A percentile compares a stretch with the other conserved stretches of the same genome.
phyloP scores from a whole-genome alignment of 2,797 vertebrate genomes.

The Tarsius wallacei region DNA sequence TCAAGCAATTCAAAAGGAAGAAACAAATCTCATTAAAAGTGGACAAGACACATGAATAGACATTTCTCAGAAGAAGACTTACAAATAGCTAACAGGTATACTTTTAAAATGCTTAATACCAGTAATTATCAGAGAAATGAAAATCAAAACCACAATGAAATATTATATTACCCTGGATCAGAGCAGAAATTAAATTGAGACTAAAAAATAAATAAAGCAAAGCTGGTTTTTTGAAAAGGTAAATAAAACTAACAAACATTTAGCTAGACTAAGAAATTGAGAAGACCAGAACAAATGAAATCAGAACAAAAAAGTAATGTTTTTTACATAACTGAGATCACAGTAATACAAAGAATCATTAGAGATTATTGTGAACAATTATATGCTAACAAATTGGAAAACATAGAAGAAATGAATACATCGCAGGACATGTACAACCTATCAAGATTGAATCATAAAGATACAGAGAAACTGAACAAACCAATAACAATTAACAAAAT shows the following conservation, averaged over 20 bases:
- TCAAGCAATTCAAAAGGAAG: not conserved
- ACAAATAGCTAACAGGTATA: not conserved
- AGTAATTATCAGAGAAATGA: not conserved
- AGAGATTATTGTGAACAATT: not conserved
- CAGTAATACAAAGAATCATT: not conserved
- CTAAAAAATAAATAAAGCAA: not conserved
- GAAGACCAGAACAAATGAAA: not conserved
- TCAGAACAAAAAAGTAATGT: not conserved
- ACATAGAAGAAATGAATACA: not conserved
- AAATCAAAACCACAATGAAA: not conserved
- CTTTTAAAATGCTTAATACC: not conserved
- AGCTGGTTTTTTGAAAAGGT: not conserved
- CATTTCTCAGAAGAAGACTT: not conserved
- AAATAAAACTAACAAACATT: not conserved
- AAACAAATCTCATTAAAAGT: not conserved
- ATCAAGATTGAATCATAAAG: not conserved
- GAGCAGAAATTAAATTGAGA: not conserved
- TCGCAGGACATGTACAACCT: not conserved
- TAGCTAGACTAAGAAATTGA: too few relatives aligned
- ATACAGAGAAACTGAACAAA: not conserved
- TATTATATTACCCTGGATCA: not conserved
- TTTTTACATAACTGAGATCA: not conserved
- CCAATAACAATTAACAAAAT: not conserved
- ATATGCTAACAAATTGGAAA: not conserved
- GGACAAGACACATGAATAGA: not conserved